Conservation (phyloP, 2,113 vertebrate species). For the Cichladusa arquata region DNA sequence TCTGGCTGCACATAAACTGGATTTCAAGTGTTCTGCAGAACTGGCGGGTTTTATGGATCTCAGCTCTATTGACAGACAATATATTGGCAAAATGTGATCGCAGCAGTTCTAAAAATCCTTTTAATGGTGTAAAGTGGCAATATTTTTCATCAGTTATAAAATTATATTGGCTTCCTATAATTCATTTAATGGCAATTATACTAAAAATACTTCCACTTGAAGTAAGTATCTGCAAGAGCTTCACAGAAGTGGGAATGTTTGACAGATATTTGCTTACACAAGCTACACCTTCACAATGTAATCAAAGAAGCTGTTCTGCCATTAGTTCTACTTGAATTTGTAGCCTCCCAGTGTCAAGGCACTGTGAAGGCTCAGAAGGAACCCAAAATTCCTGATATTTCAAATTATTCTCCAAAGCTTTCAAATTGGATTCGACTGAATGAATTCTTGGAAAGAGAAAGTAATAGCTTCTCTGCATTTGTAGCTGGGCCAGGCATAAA, state of each 20-base stretch:
- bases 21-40: background rate
- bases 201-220: constrained; percentile 38
- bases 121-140: constrained; percentile 23
- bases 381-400: constrained; percentile 14
- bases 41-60: background rate
- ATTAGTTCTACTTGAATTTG: constrained; percentile 49
- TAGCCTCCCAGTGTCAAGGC: background rate
- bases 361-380: background rate
- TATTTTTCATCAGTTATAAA: constrained; percentile 49
- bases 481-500: constrained; percentile 49
- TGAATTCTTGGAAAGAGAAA: constrained; percentile 54
- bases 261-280: constrained; percentile 45
- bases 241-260: background rate
- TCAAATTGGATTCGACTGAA: constrained; percentile 36
- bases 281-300: constrained; percentile 33
- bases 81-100: background rate
- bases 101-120: constrained; percentile 1
- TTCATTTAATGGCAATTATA: constrained; percentile 51
- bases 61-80: background rate
- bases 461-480: constrained; percentile 25
- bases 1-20: constrained; percentile 16
- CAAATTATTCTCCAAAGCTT: constrained; percentile 32
- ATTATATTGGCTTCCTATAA: constrained; percentile 26
- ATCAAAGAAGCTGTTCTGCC: constrained; percentile 14
- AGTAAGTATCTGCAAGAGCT: constrained; percentile 1